Conservation (phyloP, 1,140 invertebrate genomes). For the Harlomillsia oculata region DNA sequence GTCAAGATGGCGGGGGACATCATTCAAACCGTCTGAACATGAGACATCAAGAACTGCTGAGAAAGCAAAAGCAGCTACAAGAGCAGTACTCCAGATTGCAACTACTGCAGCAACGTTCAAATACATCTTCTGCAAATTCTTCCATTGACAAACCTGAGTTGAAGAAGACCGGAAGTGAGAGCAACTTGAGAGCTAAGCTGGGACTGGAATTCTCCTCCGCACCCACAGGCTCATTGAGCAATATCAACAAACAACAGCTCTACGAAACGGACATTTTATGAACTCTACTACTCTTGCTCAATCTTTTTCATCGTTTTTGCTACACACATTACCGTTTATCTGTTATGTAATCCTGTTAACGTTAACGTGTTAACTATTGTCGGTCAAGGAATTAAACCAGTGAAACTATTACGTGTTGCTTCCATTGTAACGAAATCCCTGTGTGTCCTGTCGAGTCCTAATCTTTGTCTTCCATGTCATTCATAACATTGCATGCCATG, state of each 20-base stretch:
- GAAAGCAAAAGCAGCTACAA: conserved; percentile 74
- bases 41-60: conserved; percentile 71
- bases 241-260: conserved; percentile 52
- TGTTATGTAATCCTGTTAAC: too few relatives aligned
- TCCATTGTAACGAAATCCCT: too few relatives aligned
- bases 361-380: too few relatives aligned
- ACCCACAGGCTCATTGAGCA: conserved; percentile 51
- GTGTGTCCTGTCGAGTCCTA: too few relatives aligned
- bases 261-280: conserved; percentile 78
- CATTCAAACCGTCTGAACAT: conserved; percentile 62
- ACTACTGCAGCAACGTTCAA: conserved; percentile 65
- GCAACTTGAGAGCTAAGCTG: conserved; percentile 75
- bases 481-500: too few relatives aligned
- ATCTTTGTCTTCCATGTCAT: too few relatives aligned
- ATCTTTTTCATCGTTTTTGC: conserved; percentile 31
- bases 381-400: too few relatives aligned
- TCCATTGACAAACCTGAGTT: conserved; percentile 45
- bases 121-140: conserved; percentile 50
- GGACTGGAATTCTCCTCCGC: conserved; percentile 49
- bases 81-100: conserved; percentile 79
- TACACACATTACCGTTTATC: conserved; percentile 13
- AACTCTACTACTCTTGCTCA: conserved; percentile 21
- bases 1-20: conserved; percentile 52
- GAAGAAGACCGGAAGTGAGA: conserved; percentile 82
- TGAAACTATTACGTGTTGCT: too few relatives aligned